A percentile compares a stretch with the other conserved stretches of the same genome.
Conservation (phyloP, 2,113 vertebrate species). For the Bubo scandiacus region DNA sequence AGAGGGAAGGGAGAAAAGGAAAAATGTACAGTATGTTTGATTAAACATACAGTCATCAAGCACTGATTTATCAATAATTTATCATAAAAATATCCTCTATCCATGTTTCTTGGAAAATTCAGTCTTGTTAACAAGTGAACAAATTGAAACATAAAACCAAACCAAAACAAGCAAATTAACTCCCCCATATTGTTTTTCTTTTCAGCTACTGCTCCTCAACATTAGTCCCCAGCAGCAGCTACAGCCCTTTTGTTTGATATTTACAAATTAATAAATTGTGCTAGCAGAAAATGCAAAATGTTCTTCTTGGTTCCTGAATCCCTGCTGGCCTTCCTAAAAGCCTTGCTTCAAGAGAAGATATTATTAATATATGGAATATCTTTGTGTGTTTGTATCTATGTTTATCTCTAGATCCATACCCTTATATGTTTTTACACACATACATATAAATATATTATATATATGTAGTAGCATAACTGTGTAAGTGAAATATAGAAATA, state of each 20-base stretch:
- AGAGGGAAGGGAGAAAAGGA: conserved; percentile 67
- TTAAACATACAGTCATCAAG: conserved; percentile 44
- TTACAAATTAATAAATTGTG: background rate
- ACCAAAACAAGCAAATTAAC: background rate
- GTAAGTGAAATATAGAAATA: background rate
- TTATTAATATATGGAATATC: background rate
- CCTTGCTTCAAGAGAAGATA: background rate
- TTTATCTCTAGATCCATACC: background rate
- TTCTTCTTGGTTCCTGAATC: background rate
- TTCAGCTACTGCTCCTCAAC: background rate
- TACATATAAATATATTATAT: background rate
- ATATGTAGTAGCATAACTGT: background rate
- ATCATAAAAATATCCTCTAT: background rate
- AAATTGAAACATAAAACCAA: background rate
- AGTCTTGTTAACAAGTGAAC: background rate
- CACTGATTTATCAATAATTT: conserved; percentile 1
- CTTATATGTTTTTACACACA: background rate
- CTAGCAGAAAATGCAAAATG: conserved; percentile 2
- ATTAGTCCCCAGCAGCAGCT: background rate
- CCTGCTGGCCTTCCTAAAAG: background rate
- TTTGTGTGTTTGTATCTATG: background rate
- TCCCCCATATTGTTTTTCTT: background rate
- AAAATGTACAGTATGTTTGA: conserved; percentile 69
- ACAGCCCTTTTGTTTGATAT: background rate
- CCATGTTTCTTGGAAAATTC: background rate